Conservation (phyloP, 2,797 vertebrate species). For the Staurois parvus region DNA sequence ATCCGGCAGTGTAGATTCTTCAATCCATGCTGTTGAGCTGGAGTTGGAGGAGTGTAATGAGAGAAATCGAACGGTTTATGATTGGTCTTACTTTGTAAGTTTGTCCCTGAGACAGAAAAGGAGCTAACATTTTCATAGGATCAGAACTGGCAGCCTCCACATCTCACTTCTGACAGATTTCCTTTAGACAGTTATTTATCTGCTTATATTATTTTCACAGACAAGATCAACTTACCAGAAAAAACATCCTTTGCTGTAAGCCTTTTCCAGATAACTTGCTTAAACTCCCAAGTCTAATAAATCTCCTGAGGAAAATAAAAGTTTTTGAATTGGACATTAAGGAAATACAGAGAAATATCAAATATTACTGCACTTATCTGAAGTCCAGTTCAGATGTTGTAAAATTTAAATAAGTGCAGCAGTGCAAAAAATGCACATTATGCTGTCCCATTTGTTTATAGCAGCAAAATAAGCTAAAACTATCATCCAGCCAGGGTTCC, state of each 20-base stretch:
- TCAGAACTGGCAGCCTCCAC: background rate
- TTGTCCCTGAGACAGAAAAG: background rate
- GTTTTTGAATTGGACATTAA: background rate
- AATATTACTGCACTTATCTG: background rate
- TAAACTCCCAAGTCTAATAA: slow-evolving; percentile 96
- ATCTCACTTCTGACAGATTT: background rate
- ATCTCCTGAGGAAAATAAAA: slow-evolving; percentile 80
- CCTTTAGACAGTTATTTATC: background rate
- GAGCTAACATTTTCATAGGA: background rate
- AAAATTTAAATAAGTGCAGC: too few species aligned
- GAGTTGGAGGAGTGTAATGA: too few species aligned
- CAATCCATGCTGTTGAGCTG: too few species aligned
- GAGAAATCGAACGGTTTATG: too few species aligned
- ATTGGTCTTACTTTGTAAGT: background rate
- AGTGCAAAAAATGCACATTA: too few species aligned
- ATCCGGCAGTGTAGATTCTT: too few species aligned
- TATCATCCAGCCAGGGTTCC: too few species aligned
- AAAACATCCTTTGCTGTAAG: slow-evolving; percentile 98
- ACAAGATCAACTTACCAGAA: slow-evolving; percentile 84
- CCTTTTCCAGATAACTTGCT: slow-evolving; percentile 98
- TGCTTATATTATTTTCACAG: background rate
- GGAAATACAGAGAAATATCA: background rate
- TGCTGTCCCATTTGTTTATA: too few species aligned
- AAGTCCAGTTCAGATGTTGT: too few species aligned
- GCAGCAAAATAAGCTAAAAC: too few species aligned